phyloP scores from a whole-genome alignment of 1,140 invertebrate genomes.

The Pectinophora gossypiella region DNA sequence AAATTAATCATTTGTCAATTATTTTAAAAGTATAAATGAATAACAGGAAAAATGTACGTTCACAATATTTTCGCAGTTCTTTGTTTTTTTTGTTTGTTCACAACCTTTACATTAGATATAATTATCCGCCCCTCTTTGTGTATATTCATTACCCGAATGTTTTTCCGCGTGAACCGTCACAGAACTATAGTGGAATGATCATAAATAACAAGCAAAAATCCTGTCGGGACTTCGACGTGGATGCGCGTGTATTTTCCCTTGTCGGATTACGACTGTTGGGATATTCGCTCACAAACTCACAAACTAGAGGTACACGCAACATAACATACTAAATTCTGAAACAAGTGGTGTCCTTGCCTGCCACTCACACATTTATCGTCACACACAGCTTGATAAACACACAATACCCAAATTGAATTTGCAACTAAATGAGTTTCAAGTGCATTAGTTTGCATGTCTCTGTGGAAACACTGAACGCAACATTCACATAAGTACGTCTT shows the following conservation, averaged over 20 bases:
- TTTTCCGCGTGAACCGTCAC: constrained; percentile 7
- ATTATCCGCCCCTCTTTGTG: no score
- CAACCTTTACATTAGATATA: no score
- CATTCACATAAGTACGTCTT: no score
- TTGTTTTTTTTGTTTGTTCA: constrained; percentile 5
- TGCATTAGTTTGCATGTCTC: no score
- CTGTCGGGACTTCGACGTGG: no score
- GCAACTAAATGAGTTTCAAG: no score
- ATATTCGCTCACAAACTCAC: background rate
- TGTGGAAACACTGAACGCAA: no score
- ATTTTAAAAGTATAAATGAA: background rate
- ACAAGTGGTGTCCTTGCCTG: background rate
- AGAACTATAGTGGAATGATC: constrained; percentile 15
- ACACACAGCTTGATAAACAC: background rate
- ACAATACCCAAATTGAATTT: no score
- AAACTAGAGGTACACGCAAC: background rate
- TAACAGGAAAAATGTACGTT: background rate
- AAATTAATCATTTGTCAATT: background rate
- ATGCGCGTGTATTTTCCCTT: no score
- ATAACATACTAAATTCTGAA: background rate
- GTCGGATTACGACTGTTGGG: background rate
- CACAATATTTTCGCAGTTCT: background rate
- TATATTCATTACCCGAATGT: constrained; percentile 7
- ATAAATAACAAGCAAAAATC: constrained; percentile 18
- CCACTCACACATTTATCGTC: background rate